These are phyloP conservation scores for Sturnus vulgaris DNA, from an alignment of 2,113 vertebrate genomes.

Conservation along the genomic window DNA sequence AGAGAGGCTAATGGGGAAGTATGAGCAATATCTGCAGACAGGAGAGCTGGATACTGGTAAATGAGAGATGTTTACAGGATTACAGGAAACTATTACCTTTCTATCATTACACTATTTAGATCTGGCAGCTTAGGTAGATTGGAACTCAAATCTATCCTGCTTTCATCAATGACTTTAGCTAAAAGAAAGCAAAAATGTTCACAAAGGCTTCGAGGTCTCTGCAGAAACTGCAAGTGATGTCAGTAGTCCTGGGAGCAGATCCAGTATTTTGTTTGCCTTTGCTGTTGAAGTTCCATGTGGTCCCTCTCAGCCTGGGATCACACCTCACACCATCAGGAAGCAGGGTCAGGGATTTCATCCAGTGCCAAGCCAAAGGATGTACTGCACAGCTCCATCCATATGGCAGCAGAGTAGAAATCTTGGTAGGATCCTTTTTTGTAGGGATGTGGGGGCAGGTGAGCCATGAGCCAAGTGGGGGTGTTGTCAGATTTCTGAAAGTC, in stretches of 20 bases:
- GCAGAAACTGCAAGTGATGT: not conserved
- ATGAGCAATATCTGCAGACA: not conserved
- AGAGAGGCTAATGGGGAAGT: not conserved
- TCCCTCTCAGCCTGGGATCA: not conserved
- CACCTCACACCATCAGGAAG: not conserved
- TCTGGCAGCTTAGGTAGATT: not conserved
- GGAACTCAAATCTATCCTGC: not conserved
- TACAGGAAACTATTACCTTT: not conserved
- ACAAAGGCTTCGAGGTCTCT: rapidly evolving
- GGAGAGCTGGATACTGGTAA: not conserved
- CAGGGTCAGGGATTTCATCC: not conserved
- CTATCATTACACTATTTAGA: not conserved
- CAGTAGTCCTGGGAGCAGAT: not conserved
- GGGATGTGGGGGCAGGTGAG: not conserved
- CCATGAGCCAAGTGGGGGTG: not conserved
- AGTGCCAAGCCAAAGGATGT: not conserved
- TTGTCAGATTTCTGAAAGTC: not conserved
- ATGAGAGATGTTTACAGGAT: not conserved
- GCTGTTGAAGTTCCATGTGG: not conserved
- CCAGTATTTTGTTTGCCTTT: not conserved
- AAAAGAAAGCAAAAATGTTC: not conserved
- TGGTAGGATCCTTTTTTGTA: not conserved
- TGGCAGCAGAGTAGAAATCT: not conserved
- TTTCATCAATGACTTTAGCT: not conserved
- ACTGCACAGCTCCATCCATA: not conserved